These are phyloP conservation scores for Raja brachyura DNA, from an alignment of 2,113 vertebrate species.

Conservation along the genomic window DNA sequence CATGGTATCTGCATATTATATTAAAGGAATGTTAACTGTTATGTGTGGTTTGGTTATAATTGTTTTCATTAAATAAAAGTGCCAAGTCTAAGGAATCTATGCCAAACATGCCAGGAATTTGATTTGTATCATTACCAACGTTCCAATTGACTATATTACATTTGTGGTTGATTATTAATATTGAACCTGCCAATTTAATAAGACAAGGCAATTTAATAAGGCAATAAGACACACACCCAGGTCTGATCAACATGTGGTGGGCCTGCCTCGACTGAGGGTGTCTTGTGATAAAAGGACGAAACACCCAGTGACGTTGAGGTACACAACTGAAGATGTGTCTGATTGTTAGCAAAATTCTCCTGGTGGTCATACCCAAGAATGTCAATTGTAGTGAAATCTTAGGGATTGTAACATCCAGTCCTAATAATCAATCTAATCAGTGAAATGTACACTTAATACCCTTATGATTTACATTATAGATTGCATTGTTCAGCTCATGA, in stretches of 20 bases:
- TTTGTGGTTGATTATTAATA: background rate
- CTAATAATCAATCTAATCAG: background rate
- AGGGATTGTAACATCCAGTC: no score
- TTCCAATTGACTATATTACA: background rate
- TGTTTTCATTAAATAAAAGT: background rate
- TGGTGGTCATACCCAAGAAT: no score
- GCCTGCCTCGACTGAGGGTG: no score
- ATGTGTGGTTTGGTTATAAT: background rate
- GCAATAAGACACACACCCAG: no score
- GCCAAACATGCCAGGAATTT: background rate
- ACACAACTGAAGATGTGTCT: no score
- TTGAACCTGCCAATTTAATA: background rate
- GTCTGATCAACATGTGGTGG: no score
- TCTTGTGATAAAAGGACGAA: no score
- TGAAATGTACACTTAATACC: background rate
- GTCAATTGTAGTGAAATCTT: no score
- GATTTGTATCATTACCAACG: background rate
- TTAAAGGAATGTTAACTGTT: background rate
- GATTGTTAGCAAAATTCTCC: no score
- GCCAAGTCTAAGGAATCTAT: background rate
- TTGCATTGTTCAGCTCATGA: background rate
- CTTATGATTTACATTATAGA: background rate
- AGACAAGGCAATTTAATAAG: no score
- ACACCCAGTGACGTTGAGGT: no score
- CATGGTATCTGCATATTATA: background rate